These are phyloP conservation scores for Micrasema longulum DNA, from an alignment of 1,140 invertebrate species.

Conservation along the genomic window DNA sequence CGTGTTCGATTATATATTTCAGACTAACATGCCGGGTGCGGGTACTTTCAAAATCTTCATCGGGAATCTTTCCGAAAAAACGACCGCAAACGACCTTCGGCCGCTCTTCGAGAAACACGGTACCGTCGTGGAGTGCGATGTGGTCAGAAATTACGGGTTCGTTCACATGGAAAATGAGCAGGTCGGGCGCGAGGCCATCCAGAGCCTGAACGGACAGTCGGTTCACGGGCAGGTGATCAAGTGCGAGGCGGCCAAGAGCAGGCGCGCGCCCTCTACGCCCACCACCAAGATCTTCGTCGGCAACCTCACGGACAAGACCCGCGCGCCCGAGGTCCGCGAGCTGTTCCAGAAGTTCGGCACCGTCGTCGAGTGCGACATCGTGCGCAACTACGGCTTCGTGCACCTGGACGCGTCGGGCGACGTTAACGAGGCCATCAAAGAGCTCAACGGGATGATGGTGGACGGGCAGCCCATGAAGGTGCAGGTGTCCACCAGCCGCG, in stretches of 20 bases:
- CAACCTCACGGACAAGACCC: slow-evolving; percentile 89
- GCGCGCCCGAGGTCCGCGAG: slow-evolving; percentile 86
- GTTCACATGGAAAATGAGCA: slow-evolving; percentile 96
- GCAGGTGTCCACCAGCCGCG: slow-evolving; percentile 90
- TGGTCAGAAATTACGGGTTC: slow-evolving; percentile 97
- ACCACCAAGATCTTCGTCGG: slow-evolving; percentile 93
- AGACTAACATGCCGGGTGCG: slow-evolving; percentile 82
- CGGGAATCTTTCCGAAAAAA: slow-evolving; percentile 93
- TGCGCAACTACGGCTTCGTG: slow-evolving; percentile 92
- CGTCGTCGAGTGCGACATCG: slow-evolving; percentile 91
- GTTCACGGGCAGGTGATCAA: slow-evolving; percentile 91
- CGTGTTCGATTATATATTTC: slow-evolving; percentile 50
- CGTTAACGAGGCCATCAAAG: slow-evolving; percentile 87
- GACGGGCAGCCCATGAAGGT: slow-evolving; percentile 91
- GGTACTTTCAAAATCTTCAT: slow-evolving; percentile 96
- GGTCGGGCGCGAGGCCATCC: slow-evolving; percentile 90
- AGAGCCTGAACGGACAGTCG: slow-evolving; percentile 89
- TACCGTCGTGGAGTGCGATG: slow-evolving; percentile 95
- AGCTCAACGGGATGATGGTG: slow-evolving; percentile 85
- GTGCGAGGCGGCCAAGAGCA: slow-evolving; percentile 90
- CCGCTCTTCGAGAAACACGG: slow-evolving; percentile 95
- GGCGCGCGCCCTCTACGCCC: slow-evolving; percentile 84
- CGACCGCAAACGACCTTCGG: slow-evolving; percentile 85
- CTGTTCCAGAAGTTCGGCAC: slow-evolving; percentile 89
- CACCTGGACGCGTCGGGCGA: slow-evolving; percentile 86